Conservation (phyloP, 2,797 vertebrate genomes). For the Eidolon dupreanum region DNA sequence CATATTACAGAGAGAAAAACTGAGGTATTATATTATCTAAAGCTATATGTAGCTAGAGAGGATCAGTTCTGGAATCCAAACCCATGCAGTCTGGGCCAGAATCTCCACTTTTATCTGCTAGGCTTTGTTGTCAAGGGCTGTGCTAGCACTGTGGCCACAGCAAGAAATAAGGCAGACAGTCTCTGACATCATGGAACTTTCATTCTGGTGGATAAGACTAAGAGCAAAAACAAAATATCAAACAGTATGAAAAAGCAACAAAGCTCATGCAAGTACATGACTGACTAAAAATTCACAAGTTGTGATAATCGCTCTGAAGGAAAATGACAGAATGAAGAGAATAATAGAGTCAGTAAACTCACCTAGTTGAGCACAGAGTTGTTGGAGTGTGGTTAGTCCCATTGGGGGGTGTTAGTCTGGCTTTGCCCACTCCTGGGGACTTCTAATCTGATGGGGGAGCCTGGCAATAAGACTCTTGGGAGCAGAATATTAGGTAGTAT, state of each 20-base stretch:
- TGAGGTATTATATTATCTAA: neutral
- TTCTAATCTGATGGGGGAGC: neutral
- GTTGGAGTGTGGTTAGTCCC: neutral
- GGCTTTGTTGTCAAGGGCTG: neutral
- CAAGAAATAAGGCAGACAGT: neutral
- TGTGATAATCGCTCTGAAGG: neutral
- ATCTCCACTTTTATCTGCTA: neutral
- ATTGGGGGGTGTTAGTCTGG: neutral
- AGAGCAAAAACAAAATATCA: neutral
- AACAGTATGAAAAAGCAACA: conserved; percentile 1
- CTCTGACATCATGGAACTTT: neutral
- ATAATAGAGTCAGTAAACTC: neutral
- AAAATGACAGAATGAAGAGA: neutral
- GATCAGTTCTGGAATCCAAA: neutral
- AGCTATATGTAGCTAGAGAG: neutral
- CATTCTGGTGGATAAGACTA: neutral
- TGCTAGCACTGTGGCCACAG: neutral
- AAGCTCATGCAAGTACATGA: neutral
- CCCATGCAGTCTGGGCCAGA: neutral
- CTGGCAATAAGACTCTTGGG: neutral
- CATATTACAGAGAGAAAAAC: conserved; percentile 21
- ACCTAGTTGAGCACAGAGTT: neutral
- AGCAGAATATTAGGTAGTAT: neutral
- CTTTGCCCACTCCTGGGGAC: neutral
- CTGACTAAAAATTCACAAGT: neutral